Percentiles rank a stretch among this genome's conserved stretches.
Evolutionary conservation across 2,113 vertebrate species (phyloP).

Genomic region (Aepyceros melampus): DNA sequence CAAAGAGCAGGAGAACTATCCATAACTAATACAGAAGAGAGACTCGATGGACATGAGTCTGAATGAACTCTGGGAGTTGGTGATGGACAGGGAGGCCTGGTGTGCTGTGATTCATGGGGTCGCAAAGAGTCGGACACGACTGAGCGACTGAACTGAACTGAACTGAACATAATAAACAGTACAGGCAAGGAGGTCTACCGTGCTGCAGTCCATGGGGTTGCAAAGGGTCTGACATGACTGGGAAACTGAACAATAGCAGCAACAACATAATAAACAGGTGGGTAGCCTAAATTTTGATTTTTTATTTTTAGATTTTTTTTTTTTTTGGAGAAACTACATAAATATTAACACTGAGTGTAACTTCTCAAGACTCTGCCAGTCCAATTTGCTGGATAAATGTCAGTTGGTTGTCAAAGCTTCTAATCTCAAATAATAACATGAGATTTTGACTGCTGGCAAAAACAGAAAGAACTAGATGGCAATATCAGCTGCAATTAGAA

Average conservation of each 20-base stretch:
- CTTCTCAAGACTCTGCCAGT: background rate
- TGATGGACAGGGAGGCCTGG: too few relatives aligned
- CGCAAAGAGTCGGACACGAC: too few relatives aligned
- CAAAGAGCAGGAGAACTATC: background rate
- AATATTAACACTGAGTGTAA: background rate
- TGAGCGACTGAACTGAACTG: too few relatives aligned
- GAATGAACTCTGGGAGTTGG: too few relatives aligned
- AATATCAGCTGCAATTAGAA: background rate
- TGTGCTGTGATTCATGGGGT: too few relatives aligned
- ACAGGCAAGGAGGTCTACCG: background rate
- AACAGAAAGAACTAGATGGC: background rate
- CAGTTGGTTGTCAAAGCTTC: background rate
- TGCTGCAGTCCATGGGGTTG: background rate
- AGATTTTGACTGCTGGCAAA: background rate
- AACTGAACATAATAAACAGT: background rate
- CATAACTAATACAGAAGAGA: background rate
- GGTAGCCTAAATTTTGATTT: background rate
- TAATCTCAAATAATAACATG: slow-evolving; percentile 28
- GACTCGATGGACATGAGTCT: too few relatives aligned
- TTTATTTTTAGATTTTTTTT: background rate
- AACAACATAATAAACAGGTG: background rate
- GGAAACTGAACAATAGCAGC: background rate
- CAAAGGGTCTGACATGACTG: background rate
- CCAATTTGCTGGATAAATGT: background rate
- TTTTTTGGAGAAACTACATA: background rate